phyloP scores from a whole-genome alignment of 2,113 vertebrate species.

The Oncorhynchus masou region DNA sequence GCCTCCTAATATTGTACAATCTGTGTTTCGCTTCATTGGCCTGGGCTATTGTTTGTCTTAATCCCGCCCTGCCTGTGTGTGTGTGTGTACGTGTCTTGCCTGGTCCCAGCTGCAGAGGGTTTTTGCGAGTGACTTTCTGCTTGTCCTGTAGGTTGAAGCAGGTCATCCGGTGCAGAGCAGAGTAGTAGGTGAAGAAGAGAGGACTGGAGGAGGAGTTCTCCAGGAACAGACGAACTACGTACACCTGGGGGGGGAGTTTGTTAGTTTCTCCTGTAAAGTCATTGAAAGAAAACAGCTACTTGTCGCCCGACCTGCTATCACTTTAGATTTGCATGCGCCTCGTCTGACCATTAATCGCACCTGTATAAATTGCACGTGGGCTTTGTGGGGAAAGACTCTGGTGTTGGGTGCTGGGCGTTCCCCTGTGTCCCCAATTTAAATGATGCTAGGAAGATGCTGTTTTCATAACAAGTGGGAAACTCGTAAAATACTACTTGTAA shows the following conservation, averaged over 20 bases:
- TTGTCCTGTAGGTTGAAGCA: conserved; percentile 64
- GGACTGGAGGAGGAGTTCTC: conserved; percentile 66
- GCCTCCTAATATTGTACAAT: no score
- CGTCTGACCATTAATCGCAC: neutral
- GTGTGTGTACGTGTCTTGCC: conserved; percentile 62
- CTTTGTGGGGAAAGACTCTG: neutral
- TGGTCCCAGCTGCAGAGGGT: conserved; percentile 67
- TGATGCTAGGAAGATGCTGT: no score
- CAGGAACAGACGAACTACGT: conserved; percentile 64
- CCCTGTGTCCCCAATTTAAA: no score
- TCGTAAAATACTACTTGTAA: neutral
- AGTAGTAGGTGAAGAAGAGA: conserved; percentile 75
- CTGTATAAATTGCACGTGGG: neutral
- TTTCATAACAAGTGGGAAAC: neutral
- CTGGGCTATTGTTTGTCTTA: no score
- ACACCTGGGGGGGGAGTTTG: conserved; percentile 7
- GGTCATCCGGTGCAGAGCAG: conserved; percentile 30
- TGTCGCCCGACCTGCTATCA: no score
- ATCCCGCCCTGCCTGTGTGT: neutral
- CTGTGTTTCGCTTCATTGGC: no score
- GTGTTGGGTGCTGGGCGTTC: no score
- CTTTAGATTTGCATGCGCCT: no score
- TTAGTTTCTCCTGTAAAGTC: no score
- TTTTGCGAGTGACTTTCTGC: conserved; percentile 51
- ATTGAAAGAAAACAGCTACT: no score